Percentiles rank a stretch among this genome's conserved stretches.
Conservation (phyloP, 2,113 vertebrate species). For the Callipepla squamata region DNA sequence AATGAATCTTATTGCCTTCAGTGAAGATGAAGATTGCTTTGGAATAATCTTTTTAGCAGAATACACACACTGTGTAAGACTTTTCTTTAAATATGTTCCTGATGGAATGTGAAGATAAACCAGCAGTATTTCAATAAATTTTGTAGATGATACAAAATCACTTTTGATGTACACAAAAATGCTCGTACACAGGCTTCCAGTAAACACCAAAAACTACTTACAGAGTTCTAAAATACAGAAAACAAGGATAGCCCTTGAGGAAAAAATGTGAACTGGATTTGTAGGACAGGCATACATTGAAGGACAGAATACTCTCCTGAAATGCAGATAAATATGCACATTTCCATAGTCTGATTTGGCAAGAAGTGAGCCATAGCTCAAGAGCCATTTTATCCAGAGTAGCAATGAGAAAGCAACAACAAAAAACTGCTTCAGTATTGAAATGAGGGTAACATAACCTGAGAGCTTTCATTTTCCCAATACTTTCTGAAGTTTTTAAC, state of each 20-base stretch:
- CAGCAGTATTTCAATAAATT: not conserved
- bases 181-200: not conserved
- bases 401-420: not conserved
- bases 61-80: not conserved
- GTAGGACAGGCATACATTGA: not conserved
- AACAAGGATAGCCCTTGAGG: not conserved
- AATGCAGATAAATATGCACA: not conserved
- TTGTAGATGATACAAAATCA: not conserved
- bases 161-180: not conserved
- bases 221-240: not conserved
- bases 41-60: not conserved
- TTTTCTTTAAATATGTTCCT: not conserved
- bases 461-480: not conserved
- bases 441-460: not conserved
- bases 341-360: not conserved
- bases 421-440: not conserved
- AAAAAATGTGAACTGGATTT: not conserved
- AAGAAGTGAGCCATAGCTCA: not conserved
- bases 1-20: not conserved
- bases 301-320: not conserved
- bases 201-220: not conserved
- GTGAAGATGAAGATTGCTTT: not conserved
- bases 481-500: not conserved
- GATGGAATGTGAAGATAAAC: not conserved
- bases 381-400: not conserved